Percentiles rank a stretch among this genome's conserved stretches.
Evolutionary conservation across 2,888 invertebrate genomes (phyloP).

Genomic region (Muscina levida): DNA sequence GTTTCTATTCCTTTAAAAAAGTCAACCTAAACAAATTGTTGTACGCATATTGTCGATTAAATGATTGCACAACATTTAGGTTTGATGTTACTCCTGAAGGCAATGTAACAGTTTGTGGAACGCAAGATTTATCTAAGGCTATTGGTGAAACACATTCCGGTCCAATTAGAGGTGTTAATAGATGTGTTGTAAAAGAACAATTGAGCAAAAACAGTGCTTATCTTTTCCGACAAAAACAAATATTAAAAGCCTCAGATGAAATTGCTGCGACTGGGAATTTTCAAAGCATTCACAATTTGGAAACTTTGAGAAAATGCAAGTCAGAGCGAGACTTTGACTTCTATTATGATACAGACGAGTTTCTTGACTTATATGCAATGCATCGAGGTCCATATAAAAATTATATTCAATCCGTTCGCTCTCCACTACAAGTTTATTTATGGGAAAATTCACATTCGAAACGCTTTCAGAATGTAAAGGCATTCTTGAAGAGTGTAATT

Average conservation of each 20-base stretch:
- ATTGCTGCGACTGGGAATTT: slow-evolving; percentile 22
- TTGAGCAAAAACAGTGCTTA: no score
- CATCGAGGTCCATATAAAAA: slow-evolving; percentile 11
- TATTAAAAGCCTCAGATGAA: slow-evolving; percentile 4
- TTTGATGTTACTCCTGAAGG: slow-evolving; percentile 10
- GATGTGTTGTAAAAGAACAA: slow-evolving; percentile 2
- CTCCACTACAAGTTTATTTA: not conserved
- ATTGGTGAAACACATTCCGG: slow-evolving; percentile 5
- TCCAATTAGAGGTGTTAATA: slow-evolving; percentile 30
- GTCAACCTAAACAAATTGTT: not conserved
- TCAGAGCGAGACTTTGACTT: not conserved
- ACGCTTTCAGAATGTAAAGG: not conserved
- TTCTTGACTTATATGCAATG: not conserved
- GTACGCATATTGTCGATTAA: slow-evolving; percentile 6
- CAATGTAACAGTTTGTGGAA: slow-evolving; percentile 16
- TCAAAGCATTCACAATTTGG: slow-evolving; percentile 21
- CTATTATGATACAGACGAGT: not conserved
- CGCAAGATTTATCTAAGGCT: slow-evolving; percentile 4
- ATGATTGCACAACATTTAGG: slow-evolving; percentile 23
- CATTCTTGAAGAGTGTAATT: not conserved
- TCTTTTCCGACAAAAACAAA: not conserved
- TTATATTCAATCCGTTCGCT: not conserved
- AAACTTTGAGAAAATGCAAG: slow-evolving; percentile 25
- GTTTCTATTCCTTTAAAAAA: not conserved
- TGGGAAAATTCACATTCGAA: not conserved